Evolutionary conservation across 2,888 invertebrate species (phyloP), one percentile per base, ranked within the genome.

Genomic region (Boloria euphrosyne): DNA sequence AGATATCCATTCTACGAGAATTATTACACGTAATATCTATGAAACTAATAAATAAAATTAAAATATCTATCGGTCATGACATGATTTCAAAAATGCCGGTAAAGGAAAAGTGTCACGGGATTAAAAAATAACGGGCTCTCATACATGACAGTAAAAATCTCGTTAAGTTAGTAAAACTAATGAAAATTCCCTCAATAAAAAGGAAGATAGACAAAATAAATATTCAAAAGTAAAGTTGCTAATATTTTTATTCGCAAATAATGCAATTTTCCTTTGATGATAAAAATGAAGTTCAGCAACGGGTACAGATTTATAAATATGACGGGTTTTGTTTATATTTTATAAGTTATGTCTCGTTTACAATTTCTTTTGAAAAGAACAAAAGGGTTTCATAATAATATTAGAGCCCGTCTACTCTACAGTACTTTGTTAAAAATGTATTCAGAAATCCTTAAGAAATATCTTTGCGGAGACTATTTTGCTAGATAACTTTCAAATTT

Each of bases 331-430:
- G 58, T 51, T 61, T 51, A 31, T 38, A 43, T 43, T 51, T 17
- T 18, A 51, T 18, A 13, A 47, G 31, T 22, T 59, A 46, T 47
- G 59, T 49, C 1, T 51, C 43, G 31, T 61, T 61, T 18, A 61
- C 61, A 61, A 61, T 44, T 61, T 38, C 18, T 51, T 43, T 51
- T 38, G 43, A 43, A 4, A 59, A 59, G 13, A 27, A 38, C 49
- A 59, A 59, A 27, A 59, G 31, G 49, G 17, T 59, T 49, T 59
- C 31, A 49, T 59, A 59, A 59, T 59, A 49, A 13, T 59, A 31
- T 59, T 59, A 59, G 49, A 49, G 17, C 49, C 49, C 31, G 59
- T 49, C 49, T 16, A 17, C 58, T 58, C 46, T 10, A 16, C 22
- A 13, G 59, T 17, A 31, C 49, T 47, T 59, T 47, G 16, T 59